Evolutionary conservation across 2,888 invertebrate species (phyloP), one percentile per base, ranked within the genome.

Genomic region (Luperina testacea): DNA sequence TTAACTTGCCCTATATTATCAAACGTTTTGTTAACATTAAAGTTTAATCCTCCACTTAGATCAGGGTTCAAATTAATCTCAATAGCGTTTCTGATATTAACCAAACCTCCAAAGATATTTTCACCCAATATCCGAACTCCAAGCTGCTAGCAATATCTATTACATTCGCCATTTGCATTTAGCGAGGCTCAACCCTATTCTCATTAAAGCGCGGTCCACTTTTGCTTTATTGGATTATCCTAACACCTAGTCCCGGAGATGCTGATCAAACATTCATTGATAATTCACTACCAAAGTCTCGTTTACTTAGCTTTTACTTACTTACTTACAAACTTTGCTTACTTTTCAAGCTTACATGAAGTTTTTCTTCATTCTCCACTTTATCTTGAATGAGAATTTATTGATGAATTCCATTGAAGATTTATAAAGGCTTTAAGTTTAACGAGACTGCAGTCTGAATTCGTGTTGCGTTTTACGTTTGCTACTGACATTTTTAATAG

Each of bases 201-300:
- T 32, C 32, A 74, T 75, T 85, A 69, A 83, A 68, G 73, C n/a
- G 68, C 32, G 78, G 83, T 87, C 77, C 77, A 83, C 75, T 87
- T 88, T 84, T 83, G 77, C 73, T 83, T 79, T 82, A 88, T 87
- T 79, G 80, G 73, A 80, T 88, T 85, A 78, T 79, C 63, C 79
- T 80, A 80, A 85, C 80, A 88, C 83, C 77, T 77, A 77, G 57
- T 75, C 27, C 71, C 27, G 57, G 77, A 70, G 69, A 80, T 64
- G 61, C 75, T 82, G 80, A 82, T 87, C 85, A 83, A 83, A 88
- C 82, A 84, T 75, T 82, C 77, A 88, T 88, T 85, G 85, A 83
- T 85, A 83, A 88, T 88, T 85, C 83, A 76, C 63, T 61, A 65
- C 48, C 59, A 53, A 81, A 57, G 63, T 64, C 73, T 75, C n/a